Evolutionary conservation across 2,797 vertebrate genomes (phyloP), one percentile per base, ranked within the genome.

Genomic region (Gymnocypris eckloni): DNA sequence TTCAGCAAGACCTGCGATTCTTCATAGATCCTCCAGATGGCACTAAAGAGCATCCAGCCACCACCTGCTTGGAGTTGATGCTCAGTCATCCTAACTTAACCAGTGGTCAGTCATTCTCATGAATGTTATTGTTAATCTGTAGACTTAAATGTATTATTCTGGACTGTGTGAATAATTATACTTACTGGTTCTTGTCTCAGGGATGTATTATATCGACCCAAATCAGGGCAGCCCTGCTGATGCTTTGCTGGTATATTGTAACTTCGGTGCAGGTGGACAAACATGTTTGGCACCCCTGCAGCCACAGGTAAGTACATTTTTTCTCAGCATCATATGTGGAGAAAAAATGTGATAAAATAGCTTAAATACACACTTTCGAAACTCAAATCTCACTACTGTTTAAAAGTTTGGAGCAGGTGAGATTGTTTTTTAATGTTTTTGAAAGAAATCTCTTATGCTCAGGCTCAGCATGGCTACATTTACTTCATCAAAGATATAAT

Each of bases 201-300:
- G 96, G 72, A 91, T 94, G 50, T 97, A 95, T 88, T 96, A 96
- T 91, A 94, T 97, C 0, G 96, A 97, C 87, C 96, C 96, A 79
- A 97, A 97, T 90, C 96, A 97, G 88, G 96, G 96, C 13, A 96
- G 95, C 67, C 92, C 95, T n/a, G 93, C 85, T 52, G 96, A 97
- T 0, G 92, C 96, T 0, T 87, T 97, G 84, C 66, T 93, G 52
- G 96, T 92, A 2, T 96, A 94, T 90, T 97, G 96, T 90, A 96
- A 96, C 91, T 96, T 97, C 89, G 95, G 93, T 0, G 91, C 92
- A 0, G 94, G 93, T 9, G 96, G 95, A 0, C 95, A 95, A 90
- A 97, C 96, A 73, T 97, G 96, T 87, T 90, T 97, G 20, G 82
- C 92, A 79, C 95, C 96, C 0, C 0, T 92, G 15, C 93, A 87